A percentile compares a stretch with the other conserved stretches of the same genome.
These are phyloP conservation scores for Xiphophorus maculatus DNA, from an alignment of 2,113 vertebrate genomes.

Conservation along the genomic window DNA sequence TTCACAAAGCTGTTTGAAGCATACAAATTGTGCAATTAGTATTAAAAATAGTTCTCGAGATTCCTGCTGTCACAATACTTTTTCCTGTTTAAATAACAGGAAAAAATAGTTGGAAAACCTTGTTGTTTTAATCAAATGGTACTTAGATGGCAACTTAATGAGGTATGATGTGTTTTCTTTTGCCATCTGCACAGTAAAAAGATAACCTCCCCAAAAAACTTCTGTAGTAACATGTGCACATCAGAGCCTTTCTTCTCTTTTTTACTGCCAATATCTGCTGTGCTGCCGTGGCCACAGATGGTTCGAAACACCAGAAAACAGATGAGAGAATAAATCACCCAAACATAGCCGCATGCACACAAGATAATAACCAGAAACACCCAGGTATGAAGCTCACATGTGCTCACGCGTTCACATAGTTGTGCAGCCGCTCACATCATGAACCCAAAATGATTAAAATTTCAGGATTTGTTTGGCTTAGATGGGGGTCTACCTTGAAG, in stretches of 20 bases:
- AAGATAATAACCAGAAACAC: constrained; percentile 9
- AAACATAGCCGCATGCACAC: background rate
- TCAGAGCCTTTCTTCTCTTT: constrained; percentile 21
- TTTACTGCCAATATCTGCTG: constrained; percentile 39
- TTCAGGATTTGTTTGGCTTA: background rate
- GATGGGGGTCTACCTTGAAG: constrained; percentile 11
- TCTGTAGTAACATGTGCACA: constrained; percentile 27
- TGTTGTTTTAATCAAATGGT: background rate
- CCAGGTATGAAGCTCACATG: constrained; percentile 18
- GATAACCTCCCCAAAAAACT: constrained; percentile 1
- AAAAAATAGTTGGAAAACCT: background rate
- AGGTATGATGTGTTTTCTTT: constrained; percentile 22
- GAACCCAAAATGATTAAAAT: constrained; percentile 43
- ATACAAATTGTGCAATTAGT: background rate
- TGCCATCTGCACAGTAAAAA: constrained; percentile 31
- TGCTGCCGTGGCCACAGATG: constrained; percentile 47
- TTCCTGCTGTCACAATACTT: background rate
- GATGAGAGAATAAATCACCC: constrained; percentile 21
- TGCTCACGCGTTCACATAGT: constrained; percentile 14
- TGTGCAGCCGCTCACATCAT: constrained; percentile 31
- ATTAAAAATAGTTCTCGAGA: background rate
- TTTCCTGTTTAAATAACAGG: background rate
- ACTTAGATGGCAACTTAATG: background rate
- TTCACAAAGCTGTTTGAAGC: background rate
- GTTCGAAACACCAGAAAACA: constrained; percentile 31